Evolutionary conservation across 1,140 invertebrate species (phyloP), one percentile per base, ranked within the genome.

Genomic region (Drosophila arawakana): DNA sequence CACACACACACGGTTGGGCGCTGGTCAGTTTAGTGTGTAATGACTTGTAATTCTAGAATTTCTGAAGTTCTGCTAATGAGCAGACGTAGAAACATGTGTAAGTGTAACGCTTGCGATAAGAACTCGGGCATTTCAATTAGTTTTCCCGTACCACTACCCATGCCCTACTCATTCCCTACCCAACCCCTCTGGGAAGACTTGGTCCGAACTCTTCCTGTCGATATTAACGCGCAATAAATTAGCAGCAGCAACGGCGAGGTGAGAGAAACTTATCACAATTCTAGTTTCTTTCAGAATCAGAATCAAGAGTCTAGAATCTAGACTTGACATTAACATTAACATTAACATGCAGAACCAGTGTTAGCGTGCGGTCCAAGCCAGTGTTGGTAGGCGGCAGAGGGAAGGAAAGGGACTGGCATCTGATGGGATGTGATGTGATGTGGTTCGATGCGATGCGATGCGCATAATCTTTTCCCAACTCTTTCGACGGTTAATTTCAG

Each of bases 201-300:
- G 54, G 57, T 43, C 47, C 52, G 65, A 79, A 81, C 60, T 76
- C 77, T 80, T 77, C 73, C 88, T 91, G 88, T 81, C 88, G 75
- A 90, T 90, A 90, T 91, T 91, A 91, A 86, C 88, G 88, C 89
- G 88, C 88, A 91, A 91, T 91, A 91, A 91, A 91, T 91, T 91
- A 91, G 88, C 88, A 79, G 73, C 81, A 81, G 55, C 82, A 76
- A 60, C 85, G 54, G 65, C 65, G 77, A 81, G 83, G 78, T 81
- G 75, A 81, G 76, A 50, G 41, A 61, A 15, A 59, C 39, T 62
- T 25, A 61, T 57, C 76, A 73, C 13, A 41, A 18, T 35, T n/a
- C 2, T 34, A 37, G 34, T 13, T 37, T 73, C 55, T 41, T 78
- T 81, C 76, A 86, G 67, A 34, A 43, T 11, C 13, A 37, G 67